Conservation (phyloP, 2,888 invertebrate genomes). For the Rhodophaea formosa region DNA sequence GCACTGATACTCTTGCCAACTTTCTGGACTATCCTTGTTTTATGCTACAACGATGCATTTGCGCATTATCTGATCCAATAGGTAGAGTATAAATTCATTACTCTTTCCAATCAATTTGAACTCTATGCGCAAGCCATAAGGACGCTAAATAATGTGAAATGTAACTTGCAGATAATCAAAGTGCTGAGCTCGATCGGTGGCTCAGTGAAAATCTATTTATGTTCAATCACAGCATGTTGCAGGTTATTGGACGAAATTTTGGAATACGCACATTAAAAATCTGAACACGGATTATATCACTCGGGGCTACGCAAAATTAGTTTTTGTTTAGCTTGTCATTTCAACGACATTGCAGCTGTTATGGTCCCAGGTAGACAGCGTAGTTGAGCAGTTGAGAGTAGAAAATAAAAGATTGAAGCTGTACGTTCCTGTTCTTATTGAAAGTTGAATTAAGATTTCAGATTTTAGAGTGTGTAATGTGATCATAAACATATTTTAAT, state of each 20-base stretch:
- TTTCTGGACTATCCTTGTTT: not conserved
- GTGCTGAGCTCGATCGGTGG: slow-evolving; percentile 15
- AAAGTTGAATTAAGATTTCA: too few species aligned
- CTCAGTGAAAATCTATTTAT: slow-evolving; percentile 26
- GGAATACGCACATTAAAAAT: not conserved
- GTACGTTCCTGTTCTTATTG: too few species aligned
- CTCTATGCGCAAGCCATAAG: slow-evolving; percentile 19
- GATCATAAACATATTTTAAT: too few species aligned
- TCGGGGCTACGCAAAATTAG: not conserved
- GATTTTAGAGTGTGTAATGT: too few species aligned
- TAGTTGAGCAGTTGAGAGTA: too few species aligned
- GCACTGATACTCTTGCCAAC: too few species aligned
- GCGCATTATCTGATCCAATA: slow-evolving; percentile 30
- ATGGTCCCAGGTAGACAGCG: too few species aligned
- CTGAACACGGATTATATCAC: too few species aligned
- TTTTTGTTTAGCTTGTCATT: too few species aligned
- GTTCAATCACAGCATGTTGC: slow-evolving; percentile 21
- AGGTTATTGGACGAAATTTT: slow-evolving; percentile 11
- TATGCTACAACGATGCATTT: slow-evolving; percentile 40
- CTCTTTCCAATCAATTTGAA: slow-evolving; percentile 19
- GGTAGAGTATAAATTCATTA: slow-evolving; percentile 8
- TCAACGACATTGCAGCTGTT: too few species aligned
- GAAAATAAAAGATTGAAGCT: too few species aligned
- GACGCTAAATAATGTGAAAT: slow-evolving; percentile 7
- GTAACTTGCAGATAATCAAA: slow-evolving; percentile 20